phyloP scores from a whole-genome alignment of 2,113 vertebrate species.

The Sylvia atricapilla region DNA sequence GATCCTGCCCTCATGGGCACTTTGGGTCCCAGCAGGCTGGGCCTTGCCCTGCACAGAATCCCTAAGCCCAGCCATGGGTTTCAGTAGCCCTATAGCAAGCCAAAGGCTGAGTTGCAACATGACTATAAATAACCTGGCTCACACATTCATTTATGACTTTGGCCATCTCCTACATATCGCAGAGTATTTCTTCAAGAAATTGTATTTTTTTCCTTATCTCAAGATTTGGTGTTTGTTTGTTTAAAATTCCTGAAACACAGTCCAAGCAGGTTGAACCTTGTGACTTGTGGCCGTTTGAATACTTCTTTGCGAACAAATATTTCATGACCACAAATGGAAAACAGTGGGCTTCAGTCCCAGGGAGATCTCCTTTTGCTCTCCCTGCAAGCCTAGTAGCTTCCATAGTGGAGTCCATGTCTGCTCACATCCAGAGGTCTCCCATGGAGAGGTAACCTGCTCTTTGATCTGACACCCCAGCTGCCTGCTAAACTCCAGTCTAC shows the following conservation, averaged over 20 bases:
- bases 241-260: conserved; percentile 9
- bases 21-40: background rate
- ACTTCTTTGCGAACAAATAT: conserved; percentile 25
- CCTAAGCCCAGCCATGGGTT: background rate
- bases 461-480: background rate
- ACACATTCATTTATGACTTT: background rate
- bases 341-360: background rate
- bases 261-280: conserved; percentile 6
- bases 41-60: background rate
- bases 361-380: background rate
- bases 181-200: background rate
- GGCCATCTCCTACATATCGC: background rate
- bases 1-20: background rate
- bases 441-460: background rate
- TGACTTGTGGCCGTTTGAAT: conserved; percentile 39
- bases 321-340: conserved; percentile 26
- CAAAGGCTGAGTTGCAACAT: background rate
- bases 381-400: background rate
- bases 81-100: background rate
- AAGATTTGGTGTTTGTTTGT: conserved; percentile 28
- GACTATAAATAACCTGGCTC: background rate
- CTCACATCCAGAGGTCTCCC: background rate
- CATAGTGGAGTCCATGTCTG: background rate
- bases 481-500: background rate
- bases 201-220: conserved; percentile 11